Evolutionary conservation across 1,140 invertebrate species (phyloP).

Genomic region (Hydropsyche tenuis): DNA sequence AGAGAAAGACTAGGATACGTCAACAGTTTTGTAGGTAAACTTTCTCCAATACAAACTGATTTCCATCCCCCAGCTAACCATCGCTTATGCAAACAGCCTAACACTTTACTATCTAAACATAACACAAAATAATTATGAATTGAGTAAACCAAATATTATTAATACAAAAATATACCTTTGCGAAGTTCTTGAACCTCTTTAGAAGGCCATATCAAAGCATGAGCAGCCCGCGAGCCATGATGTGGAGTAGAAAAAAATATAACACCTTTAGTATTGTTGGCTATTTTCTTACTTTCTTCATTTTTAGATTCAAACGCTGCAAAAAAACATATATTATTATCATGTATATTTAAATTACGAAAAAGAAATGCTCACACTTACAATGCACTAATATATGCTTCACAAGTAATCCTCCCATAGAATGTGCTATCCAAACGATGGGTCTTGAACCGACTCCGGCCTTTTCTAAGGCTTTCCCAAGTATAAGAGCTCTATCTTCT

Average conservation of each 20-base stretch:
- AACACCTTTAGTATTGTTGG: conserved; percentile 73
- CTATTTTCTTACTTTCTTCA: conserved; percentile 61
- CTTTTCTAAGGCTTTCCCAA: conserved; percentile 68
- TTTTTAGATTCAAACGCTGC: conserved; percentile 61
- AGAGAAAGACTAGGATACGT: conserved; percentile 52
- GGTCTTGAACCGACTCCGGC: conserved; percentile 76
- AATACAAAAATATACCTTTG: conserved; percentile 63
- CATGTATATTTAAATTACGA: background rate
- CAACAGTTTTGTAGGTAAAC: conserved; percentile 36
- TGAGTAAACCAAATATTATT: conserved; percentile 6
- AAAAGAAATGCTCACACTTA: conserved; percentile 47
- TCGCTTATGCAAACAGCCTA: conserved; percentile 39
- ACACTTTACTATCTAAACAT: conserved; percentile 38
- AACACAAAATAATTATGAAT: conserved; percentile 56
- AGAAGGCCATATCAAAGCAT: conserved; percentile 76
- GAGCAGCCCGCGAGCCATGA: conserved; percentile 73
- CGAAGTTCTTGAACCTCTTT: conserved; percentile 80
- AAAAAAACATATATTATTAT: conserved; percentile 29
- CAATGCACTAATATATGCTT: conserved; percentile 73
- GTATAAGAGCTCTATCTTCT: conserved; percentile 66
- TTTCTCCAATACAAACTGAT: conserved; percentile 46
- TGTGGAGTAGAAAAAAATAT: conserved; percentile 85
- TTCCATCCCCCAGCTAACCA: conserved; percentile 45
- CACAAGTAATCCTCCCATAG: conserved; percentile 84
- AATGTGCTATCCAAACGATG: conserved; percentile 82